phyloP scores from a whole-genome alignment of 2,888 invertebrate genomes.

The Crocallis elinguaria region DNA sequence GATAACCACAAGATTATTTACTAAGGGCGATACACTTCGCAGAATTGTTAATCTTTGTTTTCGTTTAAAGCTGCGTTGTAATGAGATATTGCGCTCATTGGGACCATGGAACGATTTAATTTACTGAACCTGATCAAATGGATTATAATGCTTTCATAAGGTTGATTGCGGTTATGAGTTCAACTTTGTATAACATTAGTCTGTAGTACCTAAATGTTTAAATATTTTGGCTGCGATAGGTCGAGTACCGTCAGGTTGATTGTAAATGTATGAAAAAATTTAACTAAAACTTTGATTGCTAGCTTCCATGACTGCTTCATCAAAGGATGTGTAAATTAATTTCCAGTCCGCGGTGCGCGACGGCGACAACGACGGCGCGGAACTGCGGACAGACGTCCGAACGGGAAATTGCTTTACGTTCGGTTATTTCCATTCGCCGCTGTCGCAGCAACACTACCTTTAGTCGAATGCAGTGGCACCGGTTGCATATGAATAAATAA shows the following conservation, averaged over 20 bases:
- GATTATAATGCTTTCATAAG: constrained; percentile 24
- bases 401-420: constrained; percentile 74
- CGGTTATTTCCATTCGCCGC: constrained; percentile 72
- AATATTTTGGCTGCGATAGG: not conserved
- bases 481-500: constrained; percentile 36
- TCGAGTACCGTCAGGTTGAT: not conserved
- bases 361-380: constrained; percentile 17
- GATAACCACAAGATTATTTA: constrained; percentile 37
- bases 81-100: constrained; percentile 35
- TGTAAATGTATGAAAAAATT: not conserved
- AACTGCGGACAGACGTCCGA: constrained; percentile 32
- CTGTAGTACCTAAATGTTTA: no score
- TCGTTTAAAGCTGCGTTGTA: constrained; percentile 39
- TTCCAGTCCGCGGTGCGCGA: constrained; percentile 10
- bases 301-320: constrained; percentile 7
- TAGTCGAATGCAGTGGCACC: constrained; percentile 53
- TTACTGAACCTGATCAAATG: constrained; percentile 21
- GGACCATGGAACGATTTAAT: constrained; percentile 35
- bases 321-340: constrained; percentile 27
- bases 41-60: constrained; percentile 53
- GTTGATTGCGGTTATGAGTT: constrained; percentile 9
- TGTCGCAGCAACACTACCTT: constrained; percentile 61
- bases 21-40: constrained; percentile 45
- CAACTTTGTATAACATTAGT: no score
- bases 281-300: not conserved